Evolutionary conservation across 2,113 vertebrate genomes (phyloP), one percentile per base, ranked within the genome.

Genomic region (Thunnus thynnus): DNA sequence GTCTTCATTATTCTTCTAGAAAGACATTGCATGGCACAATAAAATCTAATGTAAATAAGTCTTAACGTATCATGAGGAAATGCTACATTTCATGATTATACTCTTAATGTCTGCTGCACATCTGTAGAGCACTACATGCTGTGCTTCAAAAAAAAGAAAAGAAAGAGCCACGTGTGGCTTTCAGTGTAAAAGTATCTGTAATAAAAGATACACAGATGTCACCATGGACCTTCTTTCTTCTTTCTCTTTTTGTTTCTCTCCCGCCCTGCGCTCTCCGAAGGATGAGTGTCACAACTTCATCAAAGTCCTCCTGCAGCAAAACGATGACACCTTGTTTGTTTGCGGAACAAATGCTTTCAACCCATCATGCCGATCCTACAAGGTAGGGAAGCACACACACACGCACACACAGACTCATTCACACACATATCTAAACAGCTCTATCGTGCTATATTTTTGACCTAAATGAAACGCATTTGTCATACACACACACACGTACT

Each of bases 261-360:
- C 75, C 2, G 47, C 17, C 61, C 68, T 30, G 52, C 44, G 30
- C 89, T 92, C 91, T 90, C 78, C 78, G 64, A 91, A 99, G 98
- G 98, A 99, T 80, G 98, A 99, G 88, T 99, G 98, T 94, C 98
- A 99, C 93, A 99, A 99, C 90, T 99, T 99, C 92, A 99, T 99
- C 94, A 99, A 99, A 93, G 97, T 99, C 89, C 96, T 99, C 65
- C 95, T 99, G 77, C 98, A 97, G 96, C 97, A 97, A 93, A 97
- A 95, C 10, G 96, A 99, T 5, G 97, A 99, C 78, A 96, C 96
- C 11, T 85, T 99, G 90, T 99, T 99, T 94, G 96, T 99, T 90
- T 99, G 98, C 60, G 98, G 98, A 88, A 99, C 98, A 78, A 99
- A 99, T 75, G 98, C 98, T 71, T 99, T 99, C 93, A 99, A 99